phyloP scores from a whole-genome alignment of 2,113 vertebrate species.

The Litocranius walleri region DNA sequence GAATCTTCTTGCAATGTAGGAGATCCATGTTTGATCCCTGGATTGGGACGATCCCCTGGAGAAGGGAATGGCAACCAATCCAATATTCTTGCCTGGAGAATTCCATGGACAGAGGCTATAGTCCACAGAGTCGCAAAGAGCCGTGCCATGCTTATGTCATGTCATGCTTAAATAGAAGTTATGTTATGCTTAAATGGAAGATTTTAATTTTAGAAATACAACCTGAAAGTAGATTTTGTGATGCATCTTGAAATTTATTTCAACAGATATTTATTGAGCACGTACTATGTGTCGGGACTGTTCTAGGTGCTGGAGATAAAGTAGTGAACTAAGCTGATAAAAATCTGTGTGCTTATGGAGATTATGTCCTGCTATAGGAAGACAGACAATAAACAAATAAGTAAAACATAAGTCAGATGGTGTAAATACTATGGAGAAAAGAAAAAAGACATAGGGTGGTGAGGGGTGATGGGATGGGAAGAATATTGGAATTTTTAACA shows the following conservation, averaged over 20 bases:
- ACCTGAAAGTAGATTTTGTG: not conserved
- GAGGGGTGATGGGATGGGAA: not conserved
- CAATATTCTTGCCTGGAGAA: not conserved
- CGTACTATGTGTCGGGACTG: not conserved
- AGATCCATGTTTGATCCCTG: not conserved
- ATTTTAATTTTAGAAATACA: not conserved
- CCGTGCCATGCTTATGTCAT: not conserved
- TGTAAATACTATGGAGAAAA: not conserved
- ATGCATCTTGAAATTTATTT: not conserved
- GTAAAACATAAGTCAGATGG: not conserved
- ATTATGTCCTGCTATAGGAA: not conserved
- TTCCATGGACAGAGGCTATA: not conserved
- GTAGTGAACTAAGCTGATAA: not conserved
- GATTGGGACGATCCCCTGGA: not conserved
- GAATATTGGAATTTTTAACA: not conserved
- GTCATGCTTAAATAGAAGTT: not conserved
- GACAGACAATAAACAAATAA: not conserved
- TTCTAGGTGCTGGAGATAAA: not conserved
- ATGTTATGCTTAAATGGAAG: not conserved
- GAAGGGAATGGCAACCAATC: not conserved
- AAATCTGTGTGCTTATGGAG: not conserved
- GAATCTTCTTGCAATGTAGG: not conserved
- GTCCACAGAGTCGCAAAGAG: not conserved
- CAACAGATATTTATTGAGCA: not conserved
- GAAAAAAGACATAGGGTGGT: not conserved